A percentile compares a stretch with the other conserved stretches of the same genome.
These are phyloP conservation scores for Martes martes DNA, from an alignment of 2,113 vertebrate genomes.

Conservation along the genomic window DNA sequence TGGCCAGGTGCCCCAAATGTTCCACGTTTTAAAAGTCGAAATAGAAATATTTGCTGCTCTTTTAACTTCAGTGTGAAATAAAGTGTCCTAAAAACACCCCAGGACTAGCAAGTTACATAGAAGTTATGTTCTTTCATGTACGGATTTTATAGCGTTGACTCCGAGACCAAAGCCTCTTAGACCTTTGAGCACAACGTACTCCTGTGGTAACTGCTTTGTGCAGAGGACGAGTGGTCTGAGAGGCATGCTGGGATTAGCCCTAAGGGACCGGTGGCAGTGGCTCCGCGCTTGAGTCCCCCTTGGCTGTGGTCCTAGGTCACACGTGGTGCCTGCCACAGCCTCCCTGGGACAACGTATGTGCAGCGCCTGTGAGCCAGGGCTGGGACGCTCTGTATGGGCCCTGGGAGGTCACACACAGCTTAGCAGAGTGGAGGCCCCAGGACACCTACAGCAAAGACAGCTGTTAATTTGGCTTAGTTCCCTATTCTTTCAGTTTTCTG, in stretches of 20 bases:
- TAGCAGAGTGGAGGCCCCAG: background rate
- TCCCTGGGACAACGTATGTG: accelerated
- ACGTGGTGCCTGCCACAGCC: accelerated
- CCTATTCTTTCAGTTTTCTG: background rate
- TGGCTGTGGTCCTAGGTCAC: too few species aligned
- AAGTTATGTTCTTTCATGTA: background rate
- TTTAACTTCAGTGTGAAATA: background rate
- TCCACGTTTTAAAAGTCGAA: background rate
- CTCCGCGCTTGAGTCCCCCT: background rate
- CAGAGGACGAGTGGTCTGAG: background rate
- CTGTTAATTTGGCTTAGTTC: background rate
- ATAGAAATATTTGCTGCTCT: background rate
- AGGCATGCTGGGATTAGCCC: background rate
- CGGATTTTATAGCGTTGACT: background rate
- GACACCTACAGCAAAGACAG: background rate
- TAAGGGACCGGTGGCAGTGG: background rate
- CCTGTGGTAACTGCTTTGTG: background rate
- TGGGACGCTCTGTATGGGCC: accelerated
- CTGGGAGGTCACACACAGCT: too few species aligned
- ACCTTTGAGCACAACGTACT: accelerated
- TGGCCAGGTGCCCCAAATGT: too few species aligned
- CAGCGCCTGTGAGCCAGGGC: accelerated
- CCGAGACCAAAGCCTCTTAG: background rate
- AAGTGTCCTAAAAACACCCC: background rate
- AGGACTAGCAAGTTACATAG: background rate